These are phyloP conservation scores for Leucoraja erinaceus DNA, from an alignment of 2,113 vertebrate genomes.

Conservation along the genomic window DNA sequence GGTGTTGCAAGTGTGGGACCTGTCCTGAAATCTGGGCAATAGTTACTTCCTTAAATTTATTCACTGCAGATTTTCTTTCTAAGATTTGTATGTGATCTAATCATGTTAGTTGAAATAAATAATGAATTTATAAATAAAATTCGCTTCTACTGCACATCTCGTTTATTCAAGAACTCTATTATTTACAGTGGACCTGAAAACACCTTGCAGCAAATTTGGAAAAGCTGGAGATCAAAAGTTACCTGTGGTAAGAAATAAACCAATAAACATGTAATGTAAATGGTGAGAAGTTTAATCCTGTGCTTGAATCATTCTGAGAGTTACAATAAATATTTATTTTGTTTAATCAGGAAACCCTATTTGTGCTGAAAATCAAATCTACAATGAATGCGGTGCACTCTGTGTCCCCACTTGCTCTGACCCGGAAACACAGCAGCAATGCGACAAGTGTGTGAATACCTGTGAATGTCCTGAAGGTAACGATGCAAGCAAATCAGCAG, in stretches of 20 bases:
- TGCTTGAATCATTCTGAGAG: background rate
- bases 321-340: background rate
- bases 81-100: too few species aligned
- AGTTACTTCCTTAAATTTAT: background rate
- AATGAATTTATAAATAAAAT: background rate
- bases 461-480: constrained; percentile 52
- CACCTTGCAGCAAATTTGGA: background rate
- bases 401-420: constrained; percentile 53
- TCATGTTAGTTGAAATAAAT: background rate
- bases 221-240: background rate
- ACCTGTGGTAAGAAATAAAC: constrained; percentile 19
- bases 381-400: constrained; percentile 49
- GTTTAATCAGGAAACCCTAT: constrained; percentile 43
- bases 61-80: background rate
- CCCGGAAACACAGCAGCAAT: constrained; percentile 48
- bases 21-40: background rate
- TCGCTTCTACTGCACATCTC: background rate
- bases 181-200: background rate
- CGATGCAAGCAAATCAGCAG: background rate
- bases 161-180: background rate
- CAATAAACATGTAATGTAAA: background rate
- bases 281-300: too few species aligned
- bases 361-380: constrained; percentile 49
- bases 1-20: background rate
- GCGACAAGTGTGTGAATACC: constrained; percentile 47